Evolutionary conservation across 37 sponge, comb jelly and placozoan species (phyloP).

Genomic region (Dysidea cf. avara): DNA sequence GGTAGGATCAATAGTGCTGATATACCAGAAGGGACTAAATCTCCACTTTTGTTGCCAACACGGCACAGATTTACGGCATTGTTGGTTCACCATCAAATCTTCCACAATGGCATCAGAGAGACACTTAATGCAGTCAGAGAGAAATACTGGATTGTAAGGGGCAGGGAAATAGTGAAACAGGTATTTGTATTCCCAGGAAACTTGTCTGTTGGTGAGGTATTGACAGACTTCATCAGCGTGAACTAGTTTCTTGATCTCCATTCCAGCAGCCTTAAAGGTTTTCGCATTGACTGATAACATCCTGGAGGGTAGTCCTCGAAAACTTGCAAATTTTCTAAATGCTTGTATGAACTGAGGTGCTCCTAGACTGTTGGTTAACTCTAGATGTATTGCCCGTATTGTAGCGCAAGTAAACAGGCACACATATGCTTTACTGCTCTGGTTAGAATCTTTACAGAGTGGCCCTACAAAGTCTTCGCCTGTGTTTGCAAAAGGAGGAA

Average conservation of each 20-base stretch:
- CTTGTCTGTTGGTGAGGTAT: not conserved
- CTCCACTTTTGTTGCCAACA: too few species aligned
- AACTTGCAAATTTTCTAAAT: not conserved
- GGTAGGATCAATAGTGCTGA: too few species aligned
- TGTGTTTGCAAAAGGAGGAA: too few species aligned
- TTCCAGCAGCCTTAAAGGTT: not conserved
- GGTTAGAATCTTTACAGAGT: not conserved
- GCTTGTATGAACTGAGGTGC: not conserved
- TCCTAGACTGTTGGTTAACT: not conserved
- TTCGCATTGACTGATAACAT: constrained; percentile 1
- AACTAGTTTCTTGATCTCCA: not conserved
- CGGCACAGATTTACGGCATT: too few species aligned
- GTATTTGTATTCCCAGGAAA: not conserved
- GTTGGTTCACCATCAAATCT: too few species aligned
- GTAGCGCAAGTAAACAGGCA: not conserved
- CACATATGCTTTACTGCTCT: too few species aligned
- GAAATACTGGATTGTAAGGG: too few species aligned
- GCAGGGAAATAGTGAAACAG: too few species aligned
- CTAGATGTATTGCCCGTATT: not conserved
- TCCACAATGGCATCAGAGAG: too few species aligned
- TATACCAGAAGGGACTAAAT: too few species aligned
- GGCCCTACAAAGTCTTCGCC: too few species aligned
- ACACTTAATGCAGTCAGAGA: too few species aligned
- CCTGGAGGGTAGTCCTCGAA: not conserved
- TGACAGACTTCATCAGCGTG: not conserved